A percentile compares a stretch with the other conserved stretches of the same genome.
Conservation (phyloP, 2,888 invertebrate genomes). For the Pristionchus fissidentatus region DNA sequence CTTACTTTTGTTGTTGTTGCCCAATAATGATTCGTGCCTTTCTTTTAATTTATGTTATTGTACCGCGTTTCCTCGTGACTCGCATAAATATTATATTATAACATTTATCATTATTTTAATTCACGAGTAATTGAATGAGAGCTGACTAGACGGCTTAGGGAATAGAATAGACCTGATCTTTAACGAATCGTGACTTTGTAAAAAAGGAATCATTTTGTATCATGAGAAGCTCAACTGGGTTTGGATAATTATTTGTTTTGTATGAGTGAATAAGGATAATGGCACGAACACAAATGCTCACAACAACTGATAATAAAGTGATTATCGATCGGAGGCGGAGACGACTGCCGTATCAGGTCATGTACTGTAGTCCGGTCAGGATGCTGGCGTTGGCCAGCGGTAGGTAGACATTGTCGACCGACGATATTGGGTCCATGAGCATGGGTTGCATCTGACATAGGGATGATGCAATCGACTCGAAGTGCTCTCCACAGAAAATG, state of each 20-base stretch:
- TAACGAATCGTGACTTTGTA: too few relatives aligned
- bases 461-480: too few relatives aligned
- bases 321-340: background rate
- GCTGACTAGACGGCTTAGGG: too few relatives aligned
- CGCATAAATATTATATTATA: too few relatives aligned
- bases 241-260: background rate
- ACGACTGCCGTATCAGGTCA: slow-evolving; percentile 31
- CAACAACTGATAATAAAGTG: background rate
- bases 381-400: slow-evolving; percentile 33
- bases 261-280: background rate
- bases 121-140: too few relatives aligned
- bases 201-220: slow-evolving; percentile 8
- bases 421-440: background rate
- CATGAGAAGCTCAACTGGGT: background rate
- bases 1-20: too few relatives aligned
- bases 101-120: too few relatives aligned
- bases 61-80: too few relatives aligned
- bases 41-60: too few relatives aligned
- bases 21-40: too few relatives aligned
- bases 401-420: slow-evolving; percentile 20
- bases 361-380: slow-evolving; percentile 40
- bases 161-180: too few relatives aligned
- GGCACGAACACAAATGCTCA: slow-evolving; percentile 10
- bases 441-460: background rate
- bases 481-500: too few relatives aligned